Conservation (phyloP, 2,113 vertebrate species). For the Chloebia gouldiae region DNA sequence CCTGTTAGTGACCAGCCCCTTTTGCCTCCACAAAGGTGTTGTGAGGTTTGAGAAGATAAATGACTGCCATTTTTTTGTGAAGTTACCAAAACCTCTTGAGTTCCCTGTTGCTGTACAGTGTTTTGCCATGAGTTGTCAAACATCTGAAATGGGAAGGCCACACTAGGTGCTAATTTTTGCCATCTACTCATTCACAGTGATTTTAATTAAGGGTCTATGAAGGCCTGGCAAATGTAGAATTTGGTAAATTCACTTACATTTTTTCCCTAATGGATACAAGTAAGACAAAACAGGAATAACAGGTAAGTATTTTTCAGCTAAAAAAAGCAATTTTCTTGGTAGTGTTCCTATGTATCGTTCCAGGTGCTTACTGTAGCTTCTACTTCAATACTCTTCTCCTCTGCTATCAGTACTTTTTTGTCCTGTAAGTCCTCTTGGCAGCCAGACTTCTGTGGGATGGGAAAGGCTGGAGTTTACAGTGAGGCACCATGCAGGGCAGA, state of each 20-base stretch:
- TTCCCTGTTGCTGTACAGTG: neutral
- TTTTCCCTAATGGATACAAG: neutral
- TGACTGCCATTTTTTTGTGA: neutral
- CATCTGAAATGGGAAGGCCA: neutral
- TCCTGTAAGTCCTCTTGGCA: neutral
- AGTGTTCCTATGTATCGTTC: neutral
- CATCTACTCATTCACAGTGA: neutral
- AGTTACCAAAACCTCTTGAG: neutral
- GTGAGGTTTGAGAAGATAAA: neutral
- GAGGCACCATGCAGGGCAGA: neutral
- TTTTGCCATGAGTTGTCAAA: fast-evolving
- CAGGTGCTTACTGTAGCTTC: neutral
- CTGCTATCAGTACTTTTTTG: neutral
- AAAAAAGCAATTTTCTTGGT: neutral
- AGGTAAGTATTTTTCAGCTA: neutral
- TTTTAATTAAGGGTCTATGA: neutral
- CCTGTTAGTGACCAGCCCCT: neutral
- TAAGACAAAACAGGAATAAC: neutral
- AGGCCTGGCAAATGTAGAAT: neutral
- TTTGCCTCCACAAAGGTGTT: neutral
- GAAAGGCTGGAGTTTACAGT: neutral
- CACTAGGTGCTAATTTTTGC: neutral
- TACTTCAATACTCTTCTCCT: neutral
- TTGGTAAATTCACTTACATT: neutral
- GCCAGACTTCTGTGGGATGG: neutral